Percentiles rank a stretch among this genome's conserved stretches.
Conservation (phyloP, 1,140 invertebrate species). For the Nilaparvata lugens region DNA sequence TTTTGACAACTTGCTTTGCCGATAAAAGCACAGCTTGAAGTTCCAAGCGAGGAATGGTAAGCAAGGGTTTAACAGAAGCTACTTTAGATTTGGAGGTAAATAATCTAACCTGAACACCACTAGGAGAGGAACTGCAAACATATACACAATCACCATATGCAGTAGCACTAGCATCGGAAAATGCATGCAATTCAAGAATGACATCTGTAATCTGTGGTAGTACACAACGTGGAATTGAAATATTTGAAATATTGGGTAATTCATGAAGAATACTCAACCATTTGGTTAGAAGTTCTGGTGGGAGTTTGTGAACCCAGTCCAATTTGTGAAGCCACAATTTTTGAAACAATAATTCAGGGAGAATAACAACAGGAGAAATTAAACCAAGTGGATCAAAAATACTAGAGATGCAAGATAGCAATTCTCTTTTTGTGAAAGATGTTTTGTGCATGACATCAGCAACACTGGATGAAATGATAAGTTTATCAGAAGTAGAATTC, state of each 20-base stretch:
- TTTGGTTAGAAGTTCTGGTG: background rate
- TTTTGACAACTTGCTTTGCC: constrained; percentile 9
- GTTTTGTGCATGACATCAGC: background rate
- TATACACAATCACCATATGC: no score
- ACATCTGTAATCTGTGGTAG: background rate
- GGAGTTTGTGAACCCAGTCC: constrained; percentile 11
- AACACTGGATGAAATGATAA: constrained; percentile 15
- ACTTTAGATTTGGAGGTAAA: constrained; percentile 28
- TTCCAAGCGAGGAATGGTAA: constrained; percentile 35
- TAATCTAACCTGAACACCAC: constrained; percentile 12
- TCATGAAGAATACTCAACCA: no score
- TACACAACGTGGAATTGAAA: constrained; percentile 14
- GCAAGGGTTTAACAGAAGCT: constrained; percentile 26
- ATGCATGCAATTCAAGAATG: constrained; percentile 9
- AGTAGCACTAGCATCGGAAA: constrained; percentile 9
- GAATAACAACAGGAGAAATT: constrained; percentile 11
- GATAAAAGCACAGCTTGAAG: constrained; percentile 29
- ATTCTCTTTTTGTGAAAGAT: background rate
- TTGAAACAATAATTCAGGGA: constrained; percentile 17
- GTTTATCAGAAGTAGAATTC: constrained; percentile 25
- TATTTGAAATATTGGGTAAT: background rate
- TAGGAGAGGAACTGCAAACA: constrained; percentile 12
- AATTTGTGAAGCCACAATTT: no score
- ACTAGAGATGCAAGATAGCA: constrained; percentile 19
- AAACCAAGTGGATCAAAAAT: constrained; percentile 23